These are phyloP conservation scores for Drosophila prostipennis DNA, from an alignment of 2,888 invertebrate genomes.

Conservation along the genomic window DNA sequence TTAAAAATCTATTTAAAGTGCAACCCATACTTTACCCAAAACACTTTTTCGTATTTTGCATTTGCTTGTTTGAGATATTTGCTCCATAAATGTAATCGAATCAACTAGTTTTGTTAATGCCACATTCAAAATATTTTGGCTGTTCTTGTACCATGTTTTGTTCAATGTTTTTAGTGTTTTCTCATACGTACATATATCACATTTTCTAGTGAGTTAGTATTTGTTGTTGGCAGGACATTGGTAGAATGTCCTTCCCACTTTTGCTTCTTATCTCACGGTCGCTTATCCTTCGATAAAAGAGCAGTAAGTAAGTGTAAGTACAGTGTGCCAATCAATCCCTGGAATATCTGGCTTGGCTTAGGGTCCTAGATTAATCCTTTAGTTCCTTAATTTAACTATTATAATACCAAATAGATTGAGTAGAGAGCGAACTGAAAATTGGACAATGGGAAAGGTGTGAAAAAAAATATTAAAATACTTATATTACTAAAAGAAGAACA, in stretches of 20 bases:
- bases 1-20: slow-evolving; percentile 34
- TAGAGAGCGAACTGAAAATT: slow-evolving; percentile 16
- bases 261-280: slow-evolving; percentile 38
- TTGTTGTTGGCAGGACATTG: slow-evolving; percentile 30
- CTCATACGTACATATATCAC: slow-evolving; percentile 17
- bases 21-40: slow-evolving; percentile 36
- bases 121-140: slow-evolving; percentile 33
- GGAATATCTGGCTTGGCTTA: slow-evolving; percentile 1
- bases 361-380: not conserved
- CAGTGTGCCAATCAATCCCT: slow-evolving; percentile 8
- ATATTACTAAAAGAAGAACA: not conserved
- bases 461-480: too few relatives aligned
- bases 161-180: slow-evolving; percentile 54
- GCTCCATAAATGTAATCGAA: slow-evolving; percentile 46
- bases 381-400: not conserved
- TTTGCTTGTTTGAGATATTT: slow-evolving; percentile 65
- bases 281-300: slow-evolving; percentile 20
- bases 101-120: slow-evolving; percentile 46
- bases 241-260: slow-evolving; percentile 35
- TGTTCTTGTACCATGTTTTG: slow-evolving; percentile 49
- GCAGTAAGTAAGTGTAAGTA: slow-evolving; percentile 51
- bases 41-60: slow-evolving; percentile 58
- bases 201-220: slow-evolving; percentile 5
- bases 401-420: slow-evolving; percentile 22
- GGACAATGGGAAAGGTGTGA: not conserved